Evolutionary conservation across 2,888 invertebrate species (phyloP), one percentile per base, ranked within the genome.

Genomic region (Drymonia ruficornis): DNA sequence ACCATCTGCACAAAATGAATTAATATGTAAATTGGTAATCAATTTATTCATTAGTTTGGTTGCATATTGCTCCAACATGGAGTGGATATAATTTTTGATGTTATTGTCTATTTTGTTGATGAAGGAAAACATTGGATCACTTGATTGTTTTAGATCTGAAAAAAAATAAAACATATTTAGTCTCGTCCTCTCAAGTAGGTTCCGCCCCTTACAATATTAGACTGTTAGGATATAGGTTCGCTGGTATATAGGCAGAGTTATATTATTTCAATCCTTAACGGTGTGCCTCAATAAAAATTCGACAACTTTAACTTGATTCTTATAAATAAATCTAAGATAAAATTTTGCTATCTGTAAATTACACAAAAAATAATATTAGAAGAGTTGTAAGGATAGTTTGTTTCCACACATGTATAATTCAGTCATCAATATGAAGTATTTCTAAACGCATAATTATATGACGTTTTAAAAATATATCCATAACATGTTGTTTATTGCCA

Each of bases 21-120:
- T 71, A 6, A 83, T 74, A 38, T 82, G 68, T 29, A 82, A 57
- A 50, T 78, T 69, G 31, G 49, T 63, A 48, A 85, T 74, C 36
- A 86, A 61, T 54, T 63, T 74, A 55, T 86, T 86, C 48, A 83
- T 78, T 11, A 86, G 69, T 29, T 55, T 63, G 3, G 83, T 85
- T 46, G 78, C 76, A 50, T 80, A 80, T 47, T 77, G 62, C 62
- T 78, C 72, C 49, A 84, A 60, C 54, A 76, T 63, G n/a, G 71
- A 67, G 9, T 65, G 59, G 40, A 84, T 65, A 62, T 81, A 80
- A 51, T 69, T 69, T 55, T 51, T 47, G 38, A 59, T 63, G 52
- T 13, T 61, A 49, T 36, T 56, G 53, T 54, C 52, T 47, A 50
- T 34, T 56, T 52, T 48, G 50, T 69, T 42, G 50, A 74, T 44